A percentile compares a stretch with the other conserved stretches of the same genome.
phyloP scores from a whole-genome alignment of 1,140 invertebrate genomes.

The Oryctes rhinoceros region DNA sequence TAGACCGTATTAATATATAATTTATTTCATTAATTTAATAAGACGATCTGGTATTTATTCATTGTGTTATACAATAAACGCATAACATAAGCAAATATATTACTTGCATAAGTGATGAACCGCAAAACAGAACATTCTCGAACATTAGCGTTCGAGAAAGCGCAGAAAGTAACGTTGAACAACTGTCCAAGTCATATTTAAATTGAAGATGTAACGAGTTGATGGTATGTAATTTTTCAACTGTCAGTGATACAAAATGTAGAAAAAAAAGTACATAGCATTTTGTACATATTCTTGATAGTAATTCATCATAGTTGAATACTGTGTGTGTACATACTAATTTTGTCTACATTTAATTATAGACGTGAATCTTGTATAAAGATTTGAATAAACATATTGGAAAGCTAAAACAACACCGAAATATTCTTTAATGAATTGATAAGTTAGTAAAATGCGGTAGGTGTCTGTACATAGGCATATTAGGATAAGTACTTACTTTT shows the following conservation, averaged over 20 bases:
- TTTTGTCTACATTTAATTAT: background rate
- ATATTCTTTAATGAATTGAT: constrained; percentile 1
- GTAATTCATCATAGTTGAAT: background rate
- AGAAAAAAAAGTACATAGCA: background rate
- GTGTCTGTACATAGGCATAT: constrained; percentile 20
- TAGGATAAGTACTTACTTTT: constrained; percentile 3
- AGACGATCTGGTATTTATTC: background rate
- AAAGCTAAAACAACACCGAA: background rate
- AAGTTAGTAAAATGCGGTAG: background rate
- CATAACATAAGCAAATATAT: too few relatives aligned
- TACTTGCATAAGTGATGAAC: too few relatives aligned
- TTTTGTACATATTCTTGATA: background rate
- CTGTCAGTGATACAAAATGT: too few relatives aligned
- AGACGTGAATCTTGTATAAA: background rate
- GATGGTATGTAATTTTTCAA: too few relatives aligned
- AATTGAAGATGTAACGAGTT: too few relatives aligned
- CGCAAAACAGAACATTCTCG: too few relatives aligned
- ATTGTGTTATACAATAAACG: background rate
- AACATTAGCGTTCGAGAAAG: too few relatives aligned
- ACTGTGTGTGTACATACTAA: constrained; percentile 8
- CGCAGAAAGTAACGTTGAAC: too few relatives aligned
- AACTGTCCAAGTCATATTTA: too few relatives aligned
- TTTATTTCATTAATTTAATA: constrained; percentile 1
- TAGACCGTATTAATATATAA: background rate
- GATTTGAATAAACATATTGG: background rate